phyloP scores from a whole-genome alignment of 2,113 vertebrate genomes.

The Genyomyrus donnyi region DNA sequence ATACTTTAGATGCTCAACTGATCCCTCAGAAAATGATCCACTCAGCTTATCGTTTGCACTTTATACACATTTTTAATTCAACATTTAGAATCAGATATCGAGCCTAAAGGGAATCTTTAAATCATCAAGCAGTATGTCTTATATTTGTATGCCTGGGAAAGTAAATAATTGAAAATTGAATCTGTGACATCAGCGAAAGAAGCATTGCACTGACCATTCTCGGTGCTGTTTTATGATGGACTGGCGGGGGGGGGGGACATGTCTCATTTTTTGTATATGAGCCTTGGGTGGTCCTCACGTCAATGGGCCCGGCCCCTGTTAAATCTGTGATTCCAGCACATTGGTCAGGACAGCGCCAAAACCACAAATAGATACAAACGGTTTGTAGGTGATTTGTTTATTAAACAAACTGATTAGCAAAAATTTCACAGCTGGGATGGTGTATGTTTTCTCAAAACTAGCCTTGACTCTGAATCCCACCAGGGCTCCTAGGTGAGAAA shows the following conservation, averaged over 20 bases:
- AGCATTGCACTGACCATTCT: background rate
- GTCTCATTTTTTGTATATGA: slow-evolving; percentile 27
- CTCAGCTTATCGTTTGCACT: background rate
- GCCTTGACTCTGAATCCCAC: background rate
- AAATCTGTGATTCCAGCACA: slow-evolving; percentile 50
- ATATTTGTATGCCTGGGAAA: background rate
- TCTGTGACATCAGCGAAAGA: background rate
- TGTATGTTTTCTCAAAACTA: slow-evolving; percentile 16
- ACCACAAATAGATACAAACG: slow-evolving; percentile 59
- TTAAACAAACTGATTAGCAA: slow-evolving; percentile 68
- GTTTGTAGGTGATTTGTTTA: slow-evolving; percentile 66
- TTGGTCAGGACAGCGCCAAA: slow-evolving; percentile 43
- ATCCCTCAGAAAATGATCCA: background rate
- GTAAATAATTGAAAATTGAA: background rate
- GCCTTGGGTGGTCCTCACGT: slow-evolving; percentile 58
- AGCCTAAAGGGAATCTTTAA: background rate
- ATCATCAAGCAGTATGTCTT: background rate
- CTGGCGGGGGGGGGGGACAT: background rate
- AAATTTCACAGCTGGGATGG: slow-evolving; percentile 28
- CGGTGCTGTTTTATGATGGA: background rate
- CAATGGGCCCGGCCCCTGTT: slow-evolving; percentile 55
- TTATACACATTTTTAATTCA: background rate
- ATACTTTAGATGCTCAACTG: background rate
- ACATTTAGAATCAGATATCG: background rate
- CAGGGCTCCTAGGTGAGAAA: background rate